Percentiles rank a stretch among this genome's conserved stretches.
Evolutionary conservation across 1,140 invertebrate genomes (phyloP).

Genomic region (Halesus radiatus): DNA sequence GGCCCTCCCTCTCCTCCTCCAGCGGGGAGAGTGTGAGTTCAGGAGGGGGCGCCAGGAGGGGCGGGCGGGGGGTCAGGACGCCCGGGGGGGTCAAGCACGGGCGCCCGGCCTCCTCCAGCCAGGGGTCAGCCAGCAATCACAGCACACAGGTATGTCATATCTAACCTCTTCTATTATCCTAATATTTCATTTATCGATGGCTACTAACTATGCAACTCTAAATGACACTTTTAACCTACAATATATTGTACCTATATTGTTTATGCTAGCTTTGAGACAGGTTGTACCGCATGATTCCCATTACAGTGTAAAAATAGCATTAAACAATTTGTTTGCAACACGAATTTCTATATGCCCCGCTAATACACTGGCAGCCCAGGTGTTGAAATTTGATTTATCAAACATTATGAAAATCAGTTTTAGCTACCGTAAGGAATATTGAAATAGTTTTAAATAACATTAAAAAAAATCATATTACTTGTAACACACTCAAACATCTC

Average conservation of each 20-base stretch:
- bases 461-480: too few species aligned
- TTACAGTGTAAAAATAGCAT: too few species aligned
- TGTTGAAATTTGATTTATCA: too few species aligned
- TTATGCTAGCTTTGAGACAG: too few species aligned
- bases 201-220: not conserved
- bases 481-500: too few species aligned
- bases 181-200: not conserved
- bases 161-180: not conserved
- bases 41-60: conserved; percentile 61
- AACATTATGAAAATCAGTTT: too few species aligned
- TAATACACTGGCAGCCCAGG: too few species aligned
- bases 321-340: not conserved
- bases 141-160: conserved; percentile 79
- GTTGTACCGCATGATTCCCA: too few species aligned
- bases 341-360: too few species aligned
- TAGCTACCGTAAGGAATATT: too few species aligned
- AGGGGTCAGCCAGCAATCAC: conserved; percentile 81
- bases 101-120: conserved; percentile 77
- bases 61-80: conserved; percentile 57
- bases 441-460: too few species aligned
- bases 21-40: conserved; percentile 61
- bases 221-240: not conserved
- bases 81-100: conserved; percentile 58
- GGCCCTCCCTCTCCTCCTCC: conserved; percentile 78
- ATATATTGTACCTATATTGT: too few species aligned